Conservation (phyloP, 2,888 invertebrate species). For the Plagodis dolabraria region DNA sequence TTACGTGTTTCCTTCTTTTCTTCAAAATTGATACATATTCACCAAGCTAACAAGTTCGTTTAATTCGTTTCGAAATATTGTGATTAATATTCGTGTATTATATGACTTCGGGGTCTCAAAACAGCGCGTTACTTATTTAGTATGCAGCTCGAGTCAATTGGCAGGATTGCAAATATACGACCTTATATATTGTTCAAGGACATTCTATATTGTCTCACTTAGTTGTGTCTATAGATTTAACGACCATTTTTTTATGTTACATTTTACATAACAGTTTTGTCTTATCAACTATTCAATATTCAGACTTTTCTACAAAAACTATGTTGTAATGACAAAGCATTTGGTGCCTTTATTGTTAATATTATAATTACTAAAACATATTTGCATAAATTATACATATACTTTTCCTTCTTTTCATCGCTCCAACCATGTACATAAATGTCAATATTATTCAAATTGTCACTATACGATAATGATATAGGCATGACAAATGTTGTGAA, state of each 20-base stretch:
- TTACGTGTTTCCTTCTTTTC: too few species aligned
- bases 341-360: too few species aligned
- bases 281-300: too few species aligned
- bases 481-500: conserved; percentile 10
- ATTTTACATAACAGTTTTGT: conserved; percentile 1
- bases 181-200: conserved; percentile 36
- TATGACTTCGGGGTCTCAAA: conserved; percentile 23
- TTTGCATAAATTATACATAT: too few species aligned
- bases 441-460: conserved; percentile 1
- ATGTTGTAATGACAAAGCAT: too few species aligned
- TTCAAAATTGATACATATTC: neutral
- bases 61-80: conserved; percentile 20
- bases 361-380: too few species aligned
- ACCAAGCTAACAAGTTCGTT: conserved; percentile 5
- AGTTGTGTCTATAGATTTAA: conserved; percentile 13
- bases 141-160: conserved; percentile 48
- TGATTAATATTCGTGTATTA: conserved; percentile 22
- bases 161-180: conserved; percentile 48
- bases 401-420: too few species aligned
- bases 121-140: conserved; percentile 36
- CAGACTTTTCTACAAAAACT: too few species aligned
- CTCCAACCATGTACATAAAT: neutral
- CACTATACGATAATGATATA: conserved; percentile 4
- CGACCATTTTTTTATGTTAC: conserved; percentile 12
- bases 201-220: conserved; percentile 23